These are phyloP conservation scores for Hipparchia semele DNA, from an alignment of 2,888 invertebrate species.

Conservation along the genomic window DNA sequence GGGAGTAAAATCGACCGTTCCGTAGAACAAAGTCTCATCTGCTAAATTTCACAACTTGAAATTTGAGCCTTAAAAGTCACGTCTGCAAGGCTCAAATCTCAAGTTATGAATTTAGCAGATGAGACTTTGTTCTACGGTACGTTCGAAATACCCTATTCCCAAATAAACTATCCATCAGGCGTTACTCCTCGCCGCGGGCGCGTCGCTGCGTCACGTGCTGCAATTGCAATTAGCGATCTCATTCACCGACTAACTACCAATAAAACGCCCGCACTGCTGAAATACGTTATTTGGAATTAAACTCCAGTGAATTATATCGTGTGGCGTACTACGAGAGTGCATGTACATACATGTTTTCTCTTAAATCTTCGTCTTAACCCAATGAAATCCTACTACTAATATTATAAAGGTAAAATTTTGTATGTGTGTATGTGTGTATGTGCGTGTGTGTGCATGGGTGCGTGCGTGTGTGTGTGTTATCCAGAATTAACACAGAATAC, in stretches of 20 bases:
- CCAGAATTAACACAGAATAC: no score
- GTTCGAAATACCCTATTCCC: background rate
- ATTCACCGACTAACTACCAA: conserved; percentile 24
- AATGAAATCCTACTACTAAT: no score
- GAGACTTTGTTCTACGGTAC: no score
- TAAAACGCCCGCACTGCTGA: conserved; percentile 16
- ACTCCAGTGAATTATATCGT: conserved; percentile 15
- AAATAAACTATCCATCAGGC: conserved; percentile 3
- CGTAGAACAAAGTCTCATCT: background rate
- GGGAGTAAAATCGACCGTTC: background rate
- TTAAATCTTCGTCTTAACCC: no score
- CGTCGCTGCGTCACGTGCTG: conserved; percentile 10
- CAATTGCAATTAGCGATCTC: conserved; percentile 25
- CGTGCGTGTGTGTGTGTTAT: no score
- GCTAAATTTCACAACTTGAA: no score
- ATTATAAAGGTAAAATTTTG: no score
- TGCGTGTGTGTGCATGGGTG: no score
- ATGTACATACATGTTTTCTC: background rate
- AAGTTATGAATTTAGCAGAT: no score
- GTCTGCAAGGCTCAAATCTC: no score
- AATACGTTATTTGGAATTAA: conserved; percentile 21
- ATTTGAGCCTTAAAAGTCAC: no score
- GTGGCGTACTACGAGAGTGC: background rate
- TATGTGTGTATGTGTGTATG: no score
- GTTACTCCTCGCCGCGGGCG: background rate